These are phyloP conservation scores for Tigriopus californicus DNA, from an alignment of 2,888 invertebrate species.

Conservation along the genomic window DNA sequence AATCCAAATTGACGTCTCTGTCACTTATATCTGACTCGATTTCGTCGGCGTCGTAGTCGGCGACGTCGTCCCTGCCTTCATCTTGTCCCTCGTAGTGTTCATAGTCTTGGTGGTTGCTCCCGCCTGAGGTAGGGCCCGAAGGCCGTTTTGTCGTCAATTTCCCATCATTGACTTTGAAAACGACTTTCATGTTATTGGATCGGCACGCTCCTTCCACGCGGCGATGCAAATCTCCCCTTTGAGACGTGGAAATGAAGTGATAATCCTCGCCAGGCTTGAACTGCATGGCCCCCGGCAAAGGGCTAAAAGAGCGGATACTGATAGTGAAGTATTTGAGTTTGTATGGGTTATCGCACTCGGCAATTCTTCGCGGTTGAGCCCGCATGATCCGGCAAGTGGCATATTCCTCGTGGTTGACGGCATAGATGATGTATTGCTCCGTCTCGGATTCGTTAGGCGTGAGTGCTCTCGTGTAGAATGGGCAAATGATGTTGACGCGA, in stretches of 20 bases:
- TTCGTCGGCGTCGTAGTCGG: not conserved
- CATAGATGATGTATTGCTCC: slow-evolving; percentile 88
- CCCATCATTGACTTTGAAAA: slow-evolving; percentile 50
- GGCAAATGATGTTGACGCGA: slow-evolving; percentile 88
- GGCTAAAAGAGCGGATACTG: slow-evolving; percentile 86
- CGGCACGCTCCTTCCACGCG: slow-evolving; percentile 80
- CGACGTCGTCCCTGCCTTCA: not conserved
- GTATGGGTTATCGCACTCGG: slow-evolving; percentile 85
- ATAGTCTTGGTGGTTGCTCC: no score
- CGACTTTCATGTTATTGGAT: slow-evolving; percentile 85
- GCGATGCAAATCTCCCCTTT: slow-evolving; percentile 28
- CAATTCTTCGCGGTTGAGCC: slow-evolving; percentile 78
- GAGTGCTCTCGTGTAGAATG: slow-evolving; percentile 51
- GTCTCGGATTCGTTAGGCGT: slow-evolving; percentile 53
- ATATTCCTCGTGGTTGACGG: slow-evolving; percentile 81
- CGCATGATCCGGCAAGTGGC: slow-evolving; percentile 89
- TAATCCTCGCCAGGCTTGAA: slow-evolving; percentile 86
- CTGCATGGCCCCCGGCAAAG: slow-evolving; percentile 81
- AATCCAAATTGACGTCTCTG: no score
- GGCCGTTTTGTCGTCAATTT: not conserved
- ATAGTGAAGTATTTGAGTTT: slow-evolving; percentile 88
- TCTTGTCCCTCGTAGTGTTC: not conserved
- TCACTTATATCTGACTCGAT: not conserved
- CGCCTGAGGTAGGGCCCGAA: not conserved
- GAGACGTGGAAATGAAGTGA: slow-evolving; percentile 47